Percentiles rank a stretch among this genome's conserved stretches.
phyloP scores from a whole-genome alignment of 53 echinoderm and acorn worm species.

The Zoroaster sp. region DNA sequence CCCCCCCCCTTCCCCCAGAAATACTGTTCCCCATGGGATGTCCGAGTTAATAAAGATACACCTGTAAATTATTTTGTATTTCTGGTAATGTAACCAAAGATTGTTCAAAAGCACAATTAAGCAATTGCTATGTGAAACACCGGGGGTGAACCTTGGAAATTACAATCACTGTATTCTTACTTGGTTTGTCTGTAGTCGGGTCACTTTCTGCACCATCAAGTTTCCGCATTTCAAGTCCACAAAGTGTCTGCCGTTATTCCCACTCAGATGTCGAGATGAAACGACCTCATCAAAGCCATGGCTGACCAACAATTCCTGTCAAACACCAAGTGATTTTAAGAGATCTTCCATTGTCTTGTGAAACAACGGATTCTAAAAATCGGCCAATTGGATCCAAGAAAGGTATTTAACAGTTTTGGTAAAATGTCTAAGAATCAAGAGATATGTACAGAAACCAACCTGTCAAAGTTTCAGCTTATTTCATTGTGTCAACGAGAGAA shows the following conservation, averaged over 20 bases:
- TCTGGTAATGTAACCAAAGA: too few relatives aligned
- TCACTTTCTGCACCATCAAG: constrained; percentile 67
- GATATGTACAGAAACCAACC: background rate
- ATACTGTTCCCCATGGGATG: too few relatives aligned
- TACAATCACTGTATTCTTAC: too few relatives aligned
- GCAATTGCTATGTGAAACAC: too few relatives aligned
- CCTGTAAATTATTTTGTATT: too few relatives aligned
- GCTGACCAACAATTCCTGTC: constrained; percentile 47
- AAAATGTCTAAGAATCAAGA: background rate
- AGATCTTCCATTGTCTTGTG: too few relatives aligned
- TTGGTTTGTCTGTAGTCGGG: constrained; percentile 60
- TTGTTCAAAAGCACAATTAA: background rate
- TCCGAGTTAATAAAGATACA: too few relatives aligned
- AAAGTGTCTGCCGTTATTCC: constrained; percentile 52
- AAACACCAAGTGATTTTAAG: background rate
- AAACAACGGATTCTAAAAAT: background rate
- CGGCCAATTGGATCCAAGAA: background rate
- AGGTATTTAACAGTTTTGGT: background rate
- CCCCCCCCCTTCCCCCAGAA: background rate
- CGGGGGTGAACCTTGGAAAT: too few relatives aligned
- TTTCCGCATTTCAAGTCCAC: constrained; percentile 77
- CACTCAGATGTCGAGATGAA: constrained; percentile 57
- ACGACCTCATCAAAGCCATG: constrained; percentile 62
- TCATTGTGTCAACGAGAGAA: background rate
- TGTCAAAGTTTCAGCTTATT: background rate